Evolutionary conservation across 53 echinoderm and acorn worm genomes (phyloP).

Genomic region (Astropecten irregularis): DNA sequence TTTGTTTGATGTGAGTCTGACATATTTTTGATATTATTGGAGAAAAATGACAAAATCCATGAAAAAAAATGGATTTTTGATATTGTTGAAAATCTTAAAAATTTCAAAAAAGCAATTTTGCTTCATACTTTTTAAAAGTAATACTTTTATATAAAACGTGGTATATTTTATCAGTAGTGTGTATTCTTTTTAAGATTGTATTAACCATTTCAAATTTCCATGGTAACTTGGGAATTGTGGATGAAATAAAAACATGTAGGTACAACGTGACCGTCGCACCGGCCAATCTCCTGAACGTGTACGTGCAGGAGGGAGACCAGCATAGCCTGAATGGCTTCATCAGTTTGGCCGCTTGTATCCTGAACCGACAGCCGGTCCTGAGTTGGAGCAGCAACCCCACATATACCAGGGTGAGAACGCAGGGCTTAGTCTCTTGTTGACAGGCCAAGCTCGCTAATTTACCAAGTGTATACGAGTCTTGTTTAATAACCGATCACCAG

Average conservation of each 20-base stretch:
- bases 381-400: not conserved
- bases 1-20: too few relatives aligned
- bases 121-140: not conserved
- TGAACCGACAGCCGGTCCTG: slow-evolving; percentile 62
- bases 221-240: slow-evolving; percentile 35
- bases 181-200: not conserved
- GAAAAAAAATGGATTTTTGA: too few relatives aligned
- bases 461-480: too few relatives aligned
- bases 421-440: not conserved
- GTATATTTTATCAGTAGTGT: slow-evolving; percentile 5
- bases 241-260: slow-evolving; percentile 80
- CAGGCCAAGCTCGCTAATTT: not conserved
- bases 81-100: too few relatives aligned
- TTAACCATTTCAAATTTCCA: slow-evolving; percentile 18
- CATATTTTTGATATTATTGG: too few relatives aligned
- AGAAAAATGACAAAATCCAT: too few relatives aligned
- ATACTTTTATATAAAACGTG: not conserved
- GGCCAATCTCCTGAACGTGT: slow-evolving; percentile 51
- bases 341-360: slow-evolving; percentile 56
- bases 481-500: too few relatives aligned
- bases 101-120: not conserved
- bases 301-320: slow-evolving; percentile 70
- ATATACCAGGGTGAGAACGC: slow-evolving; percentile 28
- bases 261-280: slow-evolving; percentile 70
- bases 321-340: slow-evolving; percentile 63